Evolutionary conservation across 2,113 vertebrate genomes (phyloP), one percentile per base, ranked within the genome.

Genomic region (Terrapene triunguis): DNA sequence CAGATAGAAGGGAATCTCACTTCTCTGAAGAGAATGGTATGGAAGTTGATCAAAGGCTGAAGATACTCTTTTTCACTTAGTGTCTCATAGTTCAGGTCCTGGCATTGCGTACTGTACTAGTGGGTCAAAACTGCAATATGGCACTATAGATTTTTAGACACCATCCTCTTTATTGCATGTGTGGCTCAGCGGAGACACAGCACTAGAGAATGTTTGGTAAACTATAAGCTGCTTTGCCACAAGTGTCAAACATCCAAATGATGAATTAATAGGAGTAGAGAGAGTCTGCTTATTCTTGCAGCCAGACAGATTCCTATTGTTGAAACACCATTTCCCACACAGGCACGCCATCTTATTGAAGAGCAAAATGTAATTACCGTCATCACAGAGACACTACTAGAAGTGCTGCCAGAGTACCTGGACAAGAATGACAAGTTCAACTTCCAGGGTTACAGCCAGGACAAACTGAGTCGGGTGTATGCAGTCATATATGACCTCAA

Each of bases 281-380:
- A 24, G 21, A 21, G 65, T n/a, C 32, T 78, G 11, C 8, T 4
- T 9, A 8, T 27, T 85, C 29, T 79, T 74, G 29, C n/a, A 89
- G 10, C n/a, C 19, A 24, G 65, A 3, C 6, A 54, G 57, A 80
- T 57, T 81, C 16, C 62, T 92, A 59, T 92, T 96, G n/a, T 89
- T 95, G 81, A 96, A 94, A 87, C 92, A 72, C 80, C 93, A 69
- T 94, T 32, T 5, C 90, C 87, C 27, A 65, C 95, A 8, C 88
- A 99, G 99, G 99, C 99, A 62, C 99, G 99, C 57, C 99, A 99
- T 96, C 98, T 99, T 91, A 99, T 99, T 54, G 99, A 99, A 97
- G 99, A 99, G 82, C 98, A 98, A 76, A 99, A 98, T 88, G 99
- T 99, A 85, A 99, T 99, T 92, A 99, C 98, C 89, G 98, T 98